A percentile compares a stretch with the other conserved stretches of the same genome.
Evolutionary conservation across 2,888 invertebrate species (phyloP).

Genomic region (Noctua janthe): DNA sequence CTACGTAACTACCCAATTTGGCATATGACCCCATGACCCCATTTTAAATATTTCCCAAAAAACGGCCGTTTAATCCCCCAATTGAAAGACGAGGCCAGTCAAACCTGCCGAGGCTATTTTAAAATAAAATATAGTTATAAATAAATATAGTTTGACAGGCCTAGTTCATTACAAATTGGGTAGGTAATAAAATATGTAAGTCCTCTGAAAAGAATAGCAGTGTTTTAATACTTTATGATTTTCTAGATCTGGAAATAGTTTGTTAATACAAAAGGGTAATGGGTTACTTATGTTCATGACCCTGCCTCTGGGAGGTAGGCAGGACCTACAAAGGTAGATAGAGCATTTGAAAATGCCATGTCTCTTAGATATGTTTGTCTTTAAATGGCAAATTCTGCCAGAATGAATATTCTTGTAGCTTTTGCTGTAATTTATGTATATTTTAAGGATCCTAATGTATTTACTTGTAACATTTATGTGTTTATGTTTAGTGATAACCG

Average conservation of each 20-base stretch:
- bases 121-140: no score
- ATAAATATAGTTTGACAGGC: not conserved
- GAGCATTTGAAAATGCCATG: not conserved
- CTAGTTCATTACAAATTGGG: not conserved
- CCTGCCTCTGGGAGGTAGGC: not conserved
- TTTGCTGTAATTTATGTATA: slow-evolving; percentile 23
- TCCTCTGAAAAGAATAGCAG: not conserved
- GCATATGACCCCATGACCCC: not conserved
- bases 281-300: not conserved
- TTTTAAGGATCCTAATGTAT: slow-evolving; percentile 1
- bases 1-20: not conserved
- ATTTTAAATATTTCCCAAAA: not conserved
- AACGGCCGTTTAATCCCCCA: no score
- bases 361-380: not conserved
- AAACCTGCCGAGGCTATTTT: no score
- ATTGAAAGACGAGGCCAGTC: not conserved
- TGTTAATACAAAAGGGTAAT: not conserved
- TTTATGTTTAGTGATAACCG: slow-evolving; percentile 56
- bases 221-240: not conserved
- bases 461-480: slow-evolving; percentile 42
- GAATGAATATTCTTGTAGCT: slow-evolving; percentile 15
- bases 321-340: not conserved
- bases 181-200: not conserved
- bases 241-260: not conserved
- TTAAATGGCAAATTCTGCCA: not conserved